A percentile compares a stretch with the other conserved stretches of the same genome.
These are phyloP conservation scores for Schlechtendalia chinensis DNA, from an alignment of 1,140 invertebrate genomes.

Conservation along the genomic window DNA sequence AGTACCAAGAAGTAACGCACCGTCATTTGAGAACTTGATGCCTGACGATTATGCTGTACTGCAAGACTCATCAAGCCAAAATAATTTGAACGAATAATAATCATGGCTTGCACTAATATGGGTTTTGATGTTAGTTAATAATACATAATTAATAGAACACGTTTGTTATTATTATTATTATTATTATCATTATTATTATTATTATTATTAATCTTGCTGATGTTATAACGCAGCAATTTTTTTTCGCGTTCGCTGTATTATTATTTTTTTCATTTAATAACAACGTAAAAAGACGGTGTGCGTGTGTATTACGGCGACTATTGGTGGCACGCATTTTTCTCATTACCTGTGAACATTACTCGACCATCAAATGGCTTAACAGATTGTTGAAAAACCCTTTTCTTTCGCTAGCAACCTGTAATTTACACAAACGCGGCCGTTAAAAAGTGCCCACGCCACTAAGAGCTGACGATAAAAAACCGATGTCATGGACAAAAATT, in stretches of 20 bases:
- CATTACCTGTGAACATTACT: constrained; percentile 34
- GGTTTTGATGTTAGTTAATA: background rate
- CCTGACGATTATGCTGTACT: too few species aligned
- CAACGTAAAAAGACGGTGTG: constrained; percentile 39
- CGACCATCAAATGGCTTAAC: constrained; percentile 36
- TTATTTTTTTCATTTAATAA: background rate
- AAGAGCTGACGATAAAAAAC: constrained; percentile 21
- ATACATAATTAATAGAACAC: constrained; percentile 5
- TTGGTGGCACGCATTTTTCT: constrained; percentile 44
- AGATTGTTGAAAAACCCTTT: constrained; percentile 44
- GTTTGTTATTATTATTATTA: constrained; percentile 11
- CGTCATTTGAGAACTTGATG: too few species aligned
- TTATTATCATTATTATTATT: constrained; percentile 9
- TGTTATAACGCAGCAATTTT: constrained; percentile 17
- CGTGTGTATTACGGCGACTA: constrained; percentile 17
- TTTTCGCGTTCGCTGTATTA: background rate
- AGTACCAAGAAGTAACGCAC: too few species aligned
- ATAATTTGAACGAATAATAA: too few species aligned
- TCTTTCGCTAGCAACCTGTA: constrained; percentile 38
- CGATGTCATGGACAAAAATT: constrained; percentile 26
- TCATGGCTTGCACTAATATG: too few species aligned
- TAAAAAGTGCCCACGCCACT: constrained; percentile 43
- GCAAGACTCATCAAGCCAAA: too few species aligned
- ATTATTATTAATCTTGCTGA: background rate
- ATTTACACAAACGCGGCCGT: constrained; percentile 35